Evolutionary conservation across 2,888 invertebrate genomes (phyloP).

Genomic region (Tipula confusa): DNA sequence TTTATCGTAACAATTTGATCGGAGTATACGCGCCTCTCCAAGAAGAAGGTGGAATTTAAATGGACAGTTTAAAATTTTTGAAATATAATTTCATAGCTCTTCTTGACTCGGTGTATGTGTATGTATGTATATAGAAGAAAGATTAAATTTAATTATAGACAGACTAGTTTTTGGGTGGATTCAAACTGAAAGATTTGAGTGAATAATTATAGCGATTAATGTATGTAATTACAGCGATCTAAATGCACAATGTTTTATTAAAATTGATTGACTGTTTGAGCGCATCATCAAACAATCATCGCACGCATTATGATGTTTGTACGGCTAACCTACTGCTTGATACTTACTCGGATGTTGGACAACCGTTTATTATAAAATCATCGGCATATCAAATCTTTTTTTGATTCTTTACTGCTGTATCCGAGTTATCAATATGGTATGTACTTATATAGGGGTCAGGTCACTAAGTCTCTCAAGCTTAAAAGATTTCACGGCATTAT

Average conservation of each 20-base stretch:
- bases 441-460: too few species aligned
- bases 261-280: not conserved
- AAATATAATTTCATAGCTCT: not conserved
- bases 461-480: too few species aligned
- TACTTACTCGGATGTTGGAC: not conserved
- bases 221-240: not conserved
- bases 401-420: too few species aligned
- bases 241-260: not conserved
- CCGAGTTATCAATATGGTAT: too few species aligned
- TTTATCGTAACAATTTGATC: not conserved
- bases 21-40: not conserved
- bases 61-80: not conserved
- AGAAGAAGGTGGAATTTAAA: constrained; percentile 16
- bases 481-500: too few species aligned
- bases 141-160: not conserved
- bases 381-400: not conserved
- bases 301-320: not conserved
- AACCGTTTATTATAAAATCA: not conserved
- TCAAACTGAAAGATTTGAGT: not conserved
- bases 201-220: constrained; percentile 20
- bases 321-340: not conserved
- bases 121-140: not conserved
- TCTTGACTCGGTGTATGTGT: not conserved
- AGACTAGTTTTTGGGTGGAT: not conserved
- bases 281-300: not conserved